These are phyloP conservation scores for Ursus arctos DNA, from an alignment of 2,113 vertebrate genomes.

Conservation along the genomic window DNA sequence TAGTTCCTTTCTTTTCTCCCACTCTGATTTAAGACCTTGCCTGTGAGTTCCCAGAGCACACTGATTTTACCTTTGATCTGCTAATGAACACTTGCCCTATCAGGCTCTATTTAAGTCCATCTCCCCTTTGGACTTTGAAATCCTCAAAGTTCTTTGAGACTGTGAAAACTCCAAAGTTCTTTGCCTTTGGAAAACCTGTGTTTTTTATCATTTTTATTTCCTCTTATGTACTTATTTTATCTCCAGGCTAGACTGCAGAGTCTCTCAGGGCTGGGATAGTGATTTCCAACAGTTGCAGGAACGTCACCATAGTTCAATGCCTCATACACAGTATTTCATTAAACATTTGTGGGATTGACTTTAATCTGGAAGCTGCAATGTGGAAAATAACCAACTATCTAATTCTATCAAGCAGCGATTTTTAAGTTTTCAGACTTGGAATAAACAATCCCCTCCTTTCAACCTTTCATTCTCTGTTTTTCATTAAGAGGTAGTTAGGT, in stretches of 20 bases:
- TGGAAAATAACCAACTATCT: neutral
- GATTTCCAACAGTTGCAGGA: neutral
- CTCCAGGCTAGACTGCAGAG: neutral
- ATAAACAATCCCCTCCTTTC: neutral
- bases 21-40: conserved; percentile 21
- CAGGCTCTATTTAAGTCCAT: neutral
- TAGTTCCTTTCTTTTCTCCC: neutral
- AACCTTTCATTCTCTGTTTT: conserved; percentile 6
- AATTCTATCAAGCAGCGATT: neutral
- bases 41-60: neutral
- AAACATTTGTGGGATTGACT: neutral
- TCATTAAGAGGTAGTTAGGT: neutral
- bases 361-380: neutral
- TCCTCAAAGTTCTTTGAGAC: neutral
- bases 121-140: conserved; percentile 36
- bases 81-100: conserved; percentile 14
- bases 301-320: neutral
- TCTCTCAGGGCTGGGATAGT: neutral
- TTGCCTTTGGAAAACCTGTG: neutral
- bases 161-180: conserved; percentile 14
- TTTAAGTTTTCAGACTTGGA: conserved; percentile 26
- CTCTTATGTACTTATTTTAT: neutral
- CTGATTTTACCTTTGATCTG: conserved; percentile 1
- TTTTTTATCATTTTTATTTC: conserved; percentile 29
- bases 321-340: neutral